Evolutionary conservation across 2,113 vertebrate species (phyloP), one percentile per base, ranked within the genome.

Genomic region (Cyanoramphus novaezelandiae): DNA sequence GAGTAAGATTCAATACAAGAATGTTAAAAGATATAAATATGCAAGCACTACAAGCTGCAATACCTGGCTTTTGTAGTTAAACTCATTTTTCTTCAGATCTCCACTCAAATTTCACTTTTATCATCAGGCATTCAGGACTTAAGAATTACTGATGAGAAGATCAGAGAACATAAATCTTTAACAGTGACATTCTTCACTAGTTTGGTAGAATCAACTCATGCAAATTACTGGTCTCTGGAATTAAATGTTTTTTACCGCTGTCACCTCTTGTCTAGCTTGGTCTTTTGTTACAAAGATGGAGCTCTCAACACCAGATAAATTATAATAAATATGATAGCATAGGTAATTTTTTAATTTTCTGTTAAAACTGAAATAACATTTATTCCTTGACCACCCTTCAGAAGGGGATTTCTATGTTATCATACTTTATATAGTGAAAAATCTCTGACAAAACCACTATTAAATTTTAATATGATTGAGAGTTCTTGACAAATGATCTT

Each of bases 111-210:
- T 86, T 75, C 77, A 79, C 81, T 96, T 96, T 86, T 82, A 86
- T 93, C 76, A 94, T 90, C 82, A 93, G 46, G 86, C 37, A 74
- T 86, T 86, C 76, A 91, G 33, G 43, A 84, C 41, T 57, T 70
- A 28, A 65, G 55, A 69, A 65, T 44, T 80, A 82, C 77, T 67
- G 52, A 94, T 83, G 71, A 93, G 93, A 85, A 79, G 90, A 93
- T 62, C 75, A 65, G 76, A 63, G 53, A 74, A 94, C 59, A 94
- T 88, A 76, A 92, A 92, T 93, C 88, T 95, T 93, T 93, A 93
- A 86, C 53, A 29, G 47, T 74, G 82, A 88, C 69, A 60, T 84
- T 94, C 64, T 83, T 93, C 80, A 33, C 50, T 90, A 60, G 84
- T 88, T 78, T 83, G 59, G 37, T 69, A 65, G 69, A 83, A 88